Evolutionary conservation across 2,888 invertebrate species (phyloP).

Genomic region (Melangyna quadrimaculata): DNA sequence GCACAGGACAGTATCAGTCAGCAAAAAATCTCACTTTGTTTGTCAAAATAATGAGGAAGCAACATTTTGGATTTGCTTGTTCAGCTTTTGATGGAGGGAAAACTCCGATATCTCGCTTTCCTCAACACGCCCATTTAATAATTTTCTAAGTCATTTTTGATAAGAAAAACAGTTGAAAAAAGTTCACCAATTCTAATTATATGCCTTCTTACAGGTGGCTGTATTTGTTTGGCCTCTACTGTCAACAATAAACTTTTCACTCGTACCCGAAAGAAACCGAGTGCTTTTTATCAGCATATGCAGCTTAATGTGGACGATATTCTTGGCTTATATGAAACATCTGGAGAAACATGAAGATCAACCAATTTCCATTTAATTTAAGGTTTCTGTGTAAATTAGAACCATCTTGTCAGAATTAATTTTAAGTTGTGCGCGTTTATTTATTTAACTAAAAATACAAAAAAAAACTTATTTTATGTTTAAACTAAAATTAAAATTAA

Average conservation of each 20-base stretch:
- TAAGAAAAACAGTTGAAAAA: too few relatives aligned
- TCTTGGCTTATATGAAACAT: slow-evolving; percentile 90
- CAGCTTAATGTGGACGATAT: slow-evolving; percentile 89
- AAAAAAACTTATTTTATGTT: neutral
- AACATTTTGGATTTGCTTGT: too few relatives aligned
- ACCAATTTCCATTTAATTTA: slow-evolving; percentile 8
- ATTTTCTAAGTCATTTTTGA: too few relatives aligned
- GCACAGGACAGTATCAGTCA: too few relatives aligned
- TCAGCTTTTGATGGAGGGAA: too few relatives aligned
- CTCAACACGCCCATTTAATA: too few relatives aligned
- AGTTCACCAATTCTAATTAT: too few relatives aligned
- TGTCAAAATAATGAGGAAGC: too few relatives aligned
- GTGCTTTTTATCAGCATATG: slow-evolving; percentile 88
- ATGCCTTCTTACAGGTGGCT: slow-evolving; percentile 83
- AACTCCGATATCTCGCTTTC: too few relatives aligned
- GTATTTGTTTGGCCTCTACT: slow-evolving; percentile 87
- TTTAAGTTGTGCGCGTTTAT: slow-evolving; percentile 32
- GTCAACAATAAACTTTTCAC: slow-evolving; percentile 88
- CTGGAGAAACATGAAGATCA: slow-evolving; percentile 76
- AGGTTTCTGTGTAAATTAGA: neutral
- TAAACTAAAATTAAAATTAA: neutral
- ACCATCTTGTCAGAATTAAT: neutral
- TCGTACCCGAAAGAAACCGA: slow-evolving; percentile 87
- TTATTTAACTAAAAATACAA: neutral
- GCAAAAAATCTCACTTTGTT: too few relatives aligned